Percentiles rank a stretch among this genome's conserved stretches.
Evolutionary conservation across 2,888 invertebrate species (phyloP).

Genomic region (Erannis defoliaria): DNA sequence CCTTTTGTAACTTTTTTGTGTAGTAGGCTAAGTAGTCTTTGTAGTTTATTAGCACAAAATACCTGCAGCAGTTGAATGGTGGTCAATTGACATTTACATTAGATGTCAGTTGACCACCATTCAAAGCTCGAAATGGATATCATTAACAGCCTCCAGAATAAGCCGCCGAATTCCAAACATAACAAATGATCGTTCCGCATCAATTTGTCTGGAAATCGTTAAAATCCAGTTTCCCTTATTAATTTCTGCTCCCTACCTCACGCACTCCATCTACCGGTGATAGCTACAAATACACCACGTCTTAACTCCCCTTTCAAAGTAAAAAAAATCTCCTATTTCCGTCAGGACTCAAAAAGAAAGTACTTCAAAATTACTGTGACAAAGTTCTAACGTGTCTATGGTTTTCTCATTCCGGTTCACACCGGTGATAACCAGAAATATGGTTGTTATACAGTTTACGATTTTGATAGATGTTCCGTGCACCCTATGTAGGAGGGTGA

Average conservation of each 20-base stretch:
- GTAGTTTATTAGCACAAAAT: too few species aligned
- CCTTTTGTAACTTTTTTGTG: too few species aligned
- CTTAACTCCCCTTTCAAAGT: slow-evolving; percentile 11
- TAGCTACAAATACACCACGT: neutral
- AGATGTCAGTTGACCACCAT: too few species aligned
- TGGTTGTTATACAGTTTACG: slow-evolving; percentile 68
- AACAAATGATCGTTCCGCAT: slow-evolving; percentile 79
- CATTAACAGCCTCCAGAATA: slow-evolving; percentile 53
- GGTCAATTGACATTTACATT: too few species aligned
- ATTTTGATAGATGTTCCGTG: slow-evolving; percentile 65
- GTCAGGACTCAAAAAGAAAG: neutral
- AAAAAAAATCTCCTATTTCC: neutral
- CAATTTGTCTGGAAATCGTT: slow-evolving; percentile 79
- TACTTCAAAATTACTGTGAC: slow-evolving; percentile 1
- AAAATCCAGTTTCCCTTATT: slow-evolving; percentile 80
- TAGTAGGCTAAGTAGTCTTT: too few species aligned
- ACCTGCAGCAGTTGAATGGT: too few species aligned
- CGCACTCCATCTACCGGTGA: slow-evolving; percentile 25
- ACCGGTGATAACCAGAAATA: slow-evolving; percentile 64
- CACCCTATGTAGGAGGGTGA: slow-evolving; percentile 42
- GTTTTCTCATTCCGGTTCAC: slow-evolving; percentile 48
- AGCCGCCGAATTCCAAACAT: slow-evolving; percentile 60
- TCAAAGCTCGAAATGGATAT: neutral
- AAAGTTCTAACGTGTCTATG: slow-evolving; percentile 9
- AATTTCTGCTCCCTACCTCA: slow-evolving; percentile 71